Base-by-base conservation (phyloP, 2,888 invertebrate genomes). In the Drosophila ezoana region DNA sequence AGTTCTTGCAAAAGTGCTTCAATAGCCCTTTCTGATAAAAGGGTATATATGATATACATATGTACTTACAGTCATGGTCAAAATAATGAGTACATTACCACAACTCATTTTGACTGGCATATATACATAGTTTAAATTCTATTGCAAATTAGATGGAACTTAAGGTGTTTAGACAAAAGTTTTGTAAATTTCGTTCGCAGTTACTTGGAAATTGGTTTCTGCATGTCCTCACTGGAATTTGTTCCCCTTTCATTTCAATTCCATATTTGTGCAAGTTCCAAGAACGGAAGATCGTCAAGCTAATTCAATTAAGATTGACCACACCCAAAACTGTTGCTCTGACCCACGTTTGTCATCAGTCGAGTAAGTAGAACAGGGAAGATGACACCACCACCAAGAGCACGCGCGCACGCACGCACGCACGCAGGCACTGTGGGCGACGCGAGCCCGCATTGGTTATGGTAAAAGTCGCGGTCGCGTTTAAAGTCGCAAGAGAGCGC, bases 281-380 rank as follows among this genome's bases (percentile, higher is more conserved):
- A 33, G 23, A 62, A 62, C 33, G 28, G 40, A 40, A 52, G 52
- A 14, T 40, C 32, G 40, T n/a, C 9, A 40, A 43, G 35, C 10
- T 49, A 18, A 51, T 53, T 76, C 33, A 72, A 72, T 73, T 78
- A 41, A 52, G 60, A 51, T 60, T 56, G 45, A 63, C 35, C 51
- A 28, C 74, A 49, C 40, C 58, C 74, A 32, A 62, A 61, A 73
- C 47, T 47, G 16, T 28, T 35, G 44, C 8, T 63, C 4, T 63
- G 62, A 73, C 57, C 58, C 35, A 5, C 40, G 18, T 72, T 18
- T 38, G 14, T 20, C 63, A 65, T n/a, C 35, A 3, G 62, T 49
- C 37, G 28, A n/a, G 35, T 58, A 23, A 32, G 57, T 48, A 49
- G 70, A 43, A 58, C 14, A 28, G n/a, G 23, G 8, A 18, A 49